phyloP scores from a whole-genome alignment of 2,113 vertebrate genomes.

The Marcusenius ussheri region DNA sequence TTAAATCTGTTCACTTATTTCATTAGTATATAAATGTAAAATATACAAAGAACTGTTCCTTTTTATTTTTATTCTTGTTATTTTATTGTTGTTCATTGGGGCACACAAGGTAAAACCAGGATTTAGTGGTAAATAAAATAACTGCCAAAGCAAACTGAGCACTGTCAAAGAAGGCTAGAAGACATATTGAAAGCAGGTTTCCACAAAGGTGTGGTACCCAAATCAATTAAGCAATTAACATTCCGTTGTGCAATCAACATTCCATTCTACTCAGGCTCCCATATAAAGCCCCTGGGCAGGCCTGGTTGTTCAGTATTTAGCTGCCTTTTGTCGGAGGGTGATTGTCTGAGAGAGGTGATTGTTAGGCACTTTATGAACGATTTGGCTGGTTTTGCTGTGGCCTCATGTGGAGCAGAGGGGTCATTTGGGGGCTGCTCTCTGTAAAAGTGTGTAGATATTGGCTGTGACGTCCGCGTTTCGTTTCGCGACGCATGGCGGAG shows the following conservation, averaged over 20 bases:
- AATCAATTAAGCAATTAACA: not conserved
- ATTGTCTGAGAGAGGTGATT: not conserved
- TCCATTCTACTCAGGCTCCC: not conserved
- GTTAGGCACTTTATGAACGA: not conserved
- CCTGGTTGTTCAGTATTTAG: not conserved
- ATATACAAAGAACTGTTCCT: not conserved
- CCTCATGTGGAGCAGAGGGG: not conserved
- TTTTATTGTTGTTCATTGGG: not conserved
- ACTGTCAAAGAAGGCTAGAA: not conserved
- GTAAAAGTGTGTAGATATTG: not conserved
- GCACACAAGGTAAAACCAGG: not conserved
- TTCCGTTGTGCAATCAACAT: not conserved
- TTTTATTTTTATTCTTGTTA: not conserved
- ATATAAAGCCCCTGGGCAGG: not conserved
- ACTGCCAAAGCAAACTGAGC: not conserved
- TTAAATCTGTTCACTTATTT: not conserved
- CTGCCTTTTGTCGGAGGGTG: not conserved
- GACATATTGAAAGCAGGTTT: not conserved
- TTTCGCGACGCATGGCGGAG: not conserved
- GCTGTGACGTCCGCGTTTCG: not conserved
- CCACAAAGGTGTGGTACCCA: not conserved
- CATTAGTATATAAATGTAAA: not conserved
- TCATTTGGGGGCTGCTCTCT: not conserved
- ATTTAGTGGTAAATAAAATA: not conserved
- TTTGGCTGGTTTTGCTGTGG: not conserved